These are phyloP conservation scores for Pseudomyrmex cubaensis DNA, from an alignment of 1,140 invertebrate species.

Conservation along the genomic window DNA sequence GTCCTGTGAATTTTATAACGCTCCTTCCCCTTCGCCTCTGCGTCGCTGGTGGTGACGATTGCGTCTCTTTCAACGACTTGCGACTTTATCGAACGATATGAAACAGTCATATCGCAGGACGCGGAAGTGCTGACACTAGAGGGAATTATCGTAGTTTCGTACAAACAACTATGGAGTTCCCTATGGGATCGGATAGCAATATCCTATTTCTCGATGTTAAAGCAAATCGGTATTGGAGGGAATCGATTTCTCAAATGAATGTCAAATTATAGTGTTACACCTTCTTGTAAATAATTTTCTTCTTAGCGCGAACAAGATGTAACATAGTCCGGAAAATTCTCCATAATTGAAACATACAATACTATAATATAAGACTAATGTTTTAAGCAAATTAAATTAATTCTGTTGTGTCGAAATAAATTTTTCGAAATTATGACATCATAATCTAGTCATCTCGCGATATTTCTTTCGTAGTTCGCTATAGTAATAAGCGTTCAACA, in stretches of 20 bases:
- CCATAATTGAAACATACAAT: too few species aligned
- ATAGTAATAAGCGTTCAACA: conserved; percentile 37
- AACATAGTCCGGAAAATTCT: neutral
- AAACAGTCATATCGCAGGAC: conserved; percentile 16
- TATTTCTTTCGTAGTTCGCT: neutral
- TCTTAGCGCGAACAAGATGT: too few species aligned
- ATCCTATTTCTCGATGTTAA: neutral
- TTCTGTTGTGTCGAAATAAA: neutral
- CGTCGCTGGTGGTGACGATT: conserved; percentile 25
- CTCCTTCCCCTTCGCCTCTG: neutral
- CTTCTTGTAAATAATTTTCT: neutral
- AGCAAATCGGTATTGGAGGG: neutral
- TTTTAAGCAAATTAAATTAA: neutral
- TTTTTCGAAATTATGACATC: neutral
- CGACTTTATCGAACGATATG: conserved; percentile 40
- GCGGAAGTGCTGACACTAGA: neutral
- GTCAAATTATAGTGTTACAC: neutral
- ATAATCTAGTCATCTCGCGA: neutral
- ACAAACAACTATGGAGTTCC: neutral
- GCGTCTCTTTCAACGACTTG: conserved; percentile 32
- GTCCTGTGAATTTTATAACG: conserved; percentile 36
- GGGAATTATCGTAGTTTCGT: conserved; percentile 2
- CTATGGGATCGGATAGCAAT: neutral
- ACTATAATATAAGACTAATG: too few species aligned
- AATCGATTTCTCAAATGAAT: neutral